Base-by-base conservation (phyloP, 2,113 vertebrate genomes). In the Myrmecobius fasciatus region DNA sequence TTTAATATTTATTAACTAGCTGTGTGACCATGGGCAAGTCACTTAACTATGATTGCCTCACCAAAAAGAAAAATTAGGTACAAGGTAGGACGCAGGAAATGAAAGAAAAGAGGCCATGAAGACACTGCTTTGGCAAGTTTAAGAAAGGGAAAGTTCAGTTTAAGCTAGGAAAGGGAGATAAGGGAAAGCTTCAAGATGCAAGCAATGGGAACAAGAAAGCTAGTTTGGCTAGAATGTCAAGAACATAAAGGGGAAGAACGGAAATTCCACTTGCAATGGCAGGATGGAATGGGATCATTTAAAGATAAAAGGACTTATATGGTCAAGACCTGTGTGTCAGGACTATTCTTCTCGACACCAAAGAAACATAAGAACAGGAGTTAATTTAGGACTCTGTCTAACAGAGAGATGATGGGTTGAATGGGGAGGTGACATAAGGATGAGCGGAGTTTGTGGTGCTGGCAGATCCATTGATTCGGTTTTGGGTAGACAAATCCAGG, bases 321-420 rank as follows among this genome's bases (percentile, higher is more conserved):
- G 31, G 28, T 31, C 28, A 31, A 12, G 28, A 14, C 56, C 60
- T 75, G 5, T 5, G 60, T 14, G 5, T n/a, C 60, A n/a, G 14
- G 0, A 17, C 3, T n/a, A 20, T 36, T n/a, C 36, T 14, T 75
- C 60, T n/a, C 1, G 0, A 14, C 20, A 17, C 14, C 5, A 6
- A 7, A 20, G 60, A 75, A 36, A n/a, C 60, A 26, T 31, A 10
- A 9, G 28, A 28, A 11, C 10, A 1, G 10, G 26, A 10, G 56
- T 28, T 22, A n/a, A n/a, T n/a, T n/a, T 36, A 75, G 60, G 9
- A 51, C 49, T 51, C 25, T 6, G 12, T n/a, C 12, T 17, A n/a
- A 75, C 4, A n/a, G 14, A 75, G 14, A 12, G 56, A 67, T 36
- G 56, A 67, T 3, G 3, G 28, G 10, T 36, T 67, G 28, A 67